Conservation (phyloP, 1,140 invertebrate species). For the Teleopsis dalmanni region DNA sequence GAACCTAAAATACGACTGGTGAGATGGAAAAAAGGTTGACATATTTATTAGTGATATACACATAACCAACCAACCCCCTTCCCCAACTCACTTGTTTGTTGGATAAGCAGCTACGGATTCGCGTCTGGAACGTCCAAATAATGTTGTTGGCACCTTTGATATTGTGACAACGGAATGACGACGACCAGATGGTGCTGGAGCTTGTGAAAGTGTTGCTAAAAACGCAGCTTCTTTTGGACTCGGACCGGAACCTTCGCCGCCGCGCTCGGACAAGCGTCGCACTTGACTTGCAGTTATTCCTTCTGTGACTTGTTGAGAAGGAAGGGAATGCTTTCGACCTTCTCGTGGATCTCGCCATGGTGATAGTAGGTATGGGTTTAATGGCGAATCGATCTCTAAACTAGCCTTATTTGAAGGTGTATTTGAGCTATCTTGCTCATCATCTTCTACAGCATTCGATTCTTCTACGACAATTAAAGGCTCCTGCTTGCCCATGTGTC, state of each 20-base stretch:
- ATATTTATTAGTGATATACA: conserved; percentile 30
- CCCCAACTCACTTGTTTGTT: conserved; percentile 44
- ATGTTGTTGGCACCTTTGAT: conserved; percentile 62
- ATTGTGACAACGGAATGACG: conserved; percentile 78
- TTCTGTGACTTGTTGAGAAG: conserved; percentile 70
- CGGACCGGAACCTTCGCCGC: conserved; percentile 60
- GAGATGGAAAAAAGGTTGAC: conserved; percentile 18
- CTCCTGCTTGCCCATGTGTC: conserved; percentile 48
- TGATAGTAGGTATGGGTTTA: conserved; percentile 70
- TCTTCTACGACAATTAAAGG: conserved; percentile 76
- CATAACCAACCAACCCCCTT: conserved; percentile 26
- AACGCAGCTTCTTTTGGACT: conserved; percentile 68
- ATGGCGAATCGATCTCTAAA: conserved; percentile 64
- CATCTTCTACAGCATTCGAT: conserved; percentile 57
- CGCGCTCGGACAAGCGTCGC: conserved; percentile 66
- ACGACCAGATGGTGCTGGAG: conserved; percentile 63
- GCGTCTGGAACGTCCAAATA: conserved; percentile 66
- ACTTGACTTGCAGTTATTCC: conserved; percentile 80
- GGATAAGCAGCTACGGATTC: conserved; percentile 73
- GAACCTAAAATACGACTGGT: conserved; percentile 34
- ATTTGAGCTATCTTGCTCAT: conserved; percentile 49
- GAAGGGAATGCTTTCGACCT: conserved; percentile 69
- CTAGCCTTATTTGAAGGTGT: conserved; percentile 51
- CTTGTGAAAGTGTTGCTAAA: conserved; percentile 66
- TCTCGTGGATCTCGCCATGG: conserved; percentile 62